Evolutionary conservation across 2,888 invertebrate species (phyloP).

Genomic region (Nomada fabriciana): DNA sequence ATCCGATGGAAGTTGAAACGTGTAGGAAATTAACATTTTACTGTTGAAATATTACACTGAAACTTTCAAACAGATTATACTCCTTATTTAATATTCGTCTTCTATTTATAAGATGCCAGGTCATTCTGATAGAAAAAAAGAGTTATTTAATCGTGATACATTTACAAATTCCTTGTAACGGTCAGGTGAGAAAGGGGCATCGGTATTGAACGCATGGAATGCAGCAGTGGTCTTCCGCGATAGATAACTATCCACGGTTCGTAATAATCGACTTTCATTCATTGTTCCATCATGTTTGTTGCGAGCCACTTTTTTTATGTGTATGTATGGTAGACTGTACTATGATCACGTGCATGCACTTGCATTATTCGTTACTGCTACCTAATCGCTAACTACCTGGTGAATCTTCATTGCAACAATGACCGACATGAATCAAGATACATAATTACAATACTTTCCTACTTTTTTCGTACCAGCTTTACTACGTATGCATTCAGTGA

Average conservation of each 20-base stretch:
- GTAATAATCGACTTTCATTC: conserved; percentile 67
- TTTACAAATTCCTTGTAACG: neutral
- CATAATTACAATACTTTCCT: conserved; percentile 18
- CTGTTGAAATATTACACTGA: too few relatives aligned
- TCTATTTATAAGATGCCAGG: too few relatives aligned
- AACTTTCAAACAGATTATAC: too few relatives aligned
- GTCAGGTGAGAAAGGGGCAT: conserved; percentile 7
- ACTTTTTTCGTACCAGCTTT: neutral
- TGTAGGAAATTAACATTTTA: too few relatives aligned
- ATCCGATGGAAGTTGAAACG: too few relatives aligned
- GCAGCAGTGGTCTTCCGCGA: conserved; percentile 44
- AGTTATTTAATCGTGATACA: neutral
- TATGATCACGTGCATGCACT: conserved; percentile 38
- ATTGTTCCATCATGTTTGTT: conserved; percentile 62
- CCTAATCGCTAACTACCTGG: conserved; percentile 17
- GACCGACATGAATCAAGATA: conserved; percentile 2
- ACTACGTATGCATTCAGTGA: neutral
- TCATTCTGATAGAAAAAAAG: neutral
- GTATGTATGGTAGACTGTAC: conserved; percentile 1
- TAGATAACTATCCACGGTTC: conserved; percentile 58
- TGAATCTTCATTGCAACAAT: conserved; percentile 1
- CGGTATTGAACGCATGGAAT: conserved; percentile 30
- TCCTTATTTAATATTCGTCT: too few relatives aligned
- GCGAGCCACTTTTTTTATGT: conserved; percentile 30
- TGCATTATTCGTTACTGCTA: conserved; percentile 35